Evolutionary conservation across 2,113 vertebrate genomes (phyloP).

Genomic region (Haliaeetus leucogaster): DNA sequence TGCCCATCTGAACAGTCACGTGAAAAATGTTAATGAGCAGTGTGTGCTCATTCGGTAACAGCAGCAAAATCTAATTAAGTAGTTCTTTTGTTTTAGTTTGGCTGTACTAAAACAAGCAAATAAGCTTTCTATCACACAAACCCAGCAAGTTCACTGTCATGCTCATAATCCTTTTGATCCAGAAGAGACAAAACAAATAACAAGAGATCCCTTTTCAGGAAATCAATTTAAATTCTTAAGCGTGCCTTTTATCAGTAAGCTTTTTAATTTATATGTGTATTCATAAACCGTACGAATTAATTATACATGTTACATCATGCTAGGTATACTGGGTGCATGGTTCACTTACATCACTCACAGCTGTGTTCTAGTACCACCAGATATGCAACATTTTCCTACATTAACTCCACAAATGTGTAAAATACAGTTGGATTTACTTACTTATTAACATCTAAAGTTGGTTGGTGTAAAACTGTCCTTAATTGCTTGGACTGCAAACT

Average conservation of each 20-base stretch:
- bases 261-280: not conserved
- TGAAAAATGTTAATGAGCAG: not conserved
- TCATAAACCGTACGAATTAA: not conserved
- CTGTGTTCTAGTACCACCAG: not conserved
- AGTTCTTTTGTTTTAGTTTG: not conserved
- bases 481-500: not conserved
- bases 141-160: not conserved
- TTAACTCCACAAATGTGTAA: not conserved
- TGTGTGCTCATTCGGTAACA: not conserved
- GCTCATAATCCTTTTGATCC: not conserved
- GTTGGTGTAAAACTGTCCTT: not conserved
- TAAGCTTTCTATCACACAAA: not conserved
- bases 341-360: not conserved
- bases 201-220: not conserved
- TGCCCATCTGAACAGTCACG: not conserved
- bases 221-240: constrained; percentile 3
- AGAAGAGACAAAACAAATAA: not conserved
- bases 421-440: not conserved
- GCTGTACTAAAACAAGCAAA: not conserved
- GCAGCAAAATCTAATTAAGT: constrained; percentile 7
- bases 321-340: not conserved
- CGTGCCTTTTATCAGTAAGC: not conserved
- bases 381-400: not conserved
- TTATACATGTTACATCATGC: not conserved
- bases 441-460: not conserved